Evolutionary conservation across 1,140 invertebrate genomes (phyloP), one percentile per base, ranked within the genome.

Genomic region (Trichogramma pretiosum): DNA sequence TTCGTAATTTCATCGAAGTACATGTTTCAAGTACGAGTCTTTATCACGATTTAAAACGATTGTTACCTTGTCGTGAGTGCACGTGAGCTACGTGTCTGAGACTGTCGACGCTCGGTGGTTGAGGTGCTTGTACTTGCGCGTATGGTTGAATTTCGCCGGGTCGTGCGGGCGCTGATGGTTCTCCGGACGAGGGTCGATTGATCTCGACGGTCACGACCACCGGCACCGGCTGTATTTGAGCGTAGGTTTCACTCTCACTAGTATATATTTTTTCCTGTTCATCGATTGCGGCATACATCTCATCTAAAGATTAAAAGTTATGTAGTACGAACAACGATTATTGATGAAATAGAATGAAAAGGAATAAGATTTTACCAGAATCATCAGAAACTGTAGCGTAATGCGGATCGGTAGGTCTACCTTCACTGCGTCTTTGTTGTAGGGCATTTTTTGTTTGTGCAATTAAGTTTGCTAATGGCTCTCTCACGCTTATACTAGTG

Each of bases 231-330:
- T 85, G 82, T 55, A 91, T 91, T 67, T 89, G 85, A 34, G 88
- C 87, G 68, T 91, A 92, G 3, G 87, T 90, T 64, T 89, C 87
- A 47, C 85, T 89, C n/a, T 83, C 87, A 58, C 84, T 84, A 0
- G 80, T 83, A 48, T 86, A 86, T 5, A 84, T 68, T 54, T 79
- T 82, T 36, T 78, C 80, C 46, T 81, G 84, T 59, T 91, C 89
- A 53, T 89, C 86, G 46, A 90, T 90, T 3, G 87, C 87, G 2
- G 87, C 88, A 67, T 93, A 91, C 74, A 89, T 89, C 70, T 93
- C 89, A 67, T 91, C 88, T 84, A 59, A 50, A 54, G 61, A 58
- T 55, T 56, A 28, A 11, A 41, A 46, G 41, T 46, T 44, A n/a
- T 40, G 23, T 46, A 53, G 59, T 43, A 57, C 50, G 48, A 43